Evolutionary conservation across 2,797 vertebrate genomes (phyloP), one percentile per base, ranked within the genome.

Genomic region (Phoxinus dragarum): DNA sequence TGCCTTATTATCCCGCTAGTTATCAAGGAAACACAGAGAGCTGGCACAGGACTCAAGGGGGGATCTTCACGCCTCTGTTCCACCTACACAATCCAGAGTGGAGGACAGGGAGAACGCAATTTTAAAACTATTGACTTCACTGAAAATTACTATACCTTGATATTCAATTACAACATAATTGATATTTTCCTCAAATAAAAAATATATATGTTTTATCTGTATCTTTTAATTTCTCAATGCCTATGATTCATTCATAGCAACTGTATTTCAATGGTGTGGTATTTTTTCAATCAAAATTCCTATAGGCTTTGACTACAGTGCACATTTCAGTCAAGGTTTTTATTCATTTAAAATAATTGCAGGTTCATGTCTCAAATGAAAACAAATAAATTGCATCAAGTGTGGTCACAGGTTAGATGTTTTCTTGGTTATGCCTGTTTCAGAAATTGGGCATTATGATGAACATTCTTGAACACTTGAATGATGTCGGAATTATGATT

Each of bases 21-120:
- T 82, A 83, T 81, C 81, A 80, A 79, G 67, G 84, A 73, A 84
- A 71, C 42, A 80, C 73, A 76, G 61, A 78, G 66, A 82, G 81
- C 71, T 72, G 40, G 27, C 42, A 67, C 14, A 21, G n/a, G 44
- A 80, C 67, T 49, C 69, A 31, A 73, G 73, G 56, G 82, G 71
- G 80, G 10, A 67, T 87, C 82, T 82, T 79, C 19, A 80, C 47
- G 34, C 76, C 61, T 86, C 77, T 82, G 36, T 82, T 84, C 77
- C 77, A 76, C 84, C 84, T 80, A 86, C 74, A 85, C 76, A 44
- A 86, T 47, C 59, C 69, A 49, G 68, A 86, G 68, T 19, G 47
- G 31, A 80, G 78, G 68, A 27, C 31, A 54, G 49, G 59, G 85
- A 72, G 10, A 27, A 67, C 0, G 10, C 36, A 23, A 69, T 82